Evolutionary conservation across 2,113 vertebrate genomes (phyloP), one percentile per base, ranked within the genome.

Genomic region (Cathartes aura): DNA sequence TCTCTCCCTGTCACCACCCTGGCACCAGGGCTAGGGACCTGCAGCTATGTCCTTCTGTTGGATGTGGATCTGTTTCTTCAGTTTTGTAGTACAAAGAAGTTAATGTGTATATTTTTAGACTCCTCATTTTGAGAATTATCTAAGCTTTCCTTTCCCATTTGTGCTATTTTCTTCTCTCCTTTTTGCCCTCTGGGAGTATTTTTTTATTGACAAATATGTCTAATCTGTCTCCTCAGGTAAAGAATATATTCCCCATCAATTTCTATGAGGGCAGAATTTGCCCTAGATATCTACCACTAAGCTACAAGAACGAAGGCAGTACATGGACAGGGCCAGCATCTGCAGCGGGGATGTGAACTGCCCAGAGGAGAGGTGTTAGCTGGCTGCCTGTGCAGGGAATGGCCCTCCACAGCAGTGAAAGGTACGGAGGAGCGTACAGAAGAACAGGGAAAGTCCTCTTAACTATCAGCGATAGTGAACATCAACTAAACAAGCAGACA

Each of bases 231-330:
- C 30, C 32, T 76, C 50, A 8, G 62, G 30, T n/a, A 14, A 12
- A 34, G n/a, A 32, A 27, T 11, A 12, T 2, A 8, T 24, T 67
- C 45, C 64, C 18, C 30, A 9, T 27, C 43, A 0, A 0, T 42
- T 38, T 23, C 32, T 29, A 2, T 3, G 52, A 5, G 27, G 23
- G 34, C 58, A 22, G 67, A 38, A 29, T 7, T 34, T 27, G 70
- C 42, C 52, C 18, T 1, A 1, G 21, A 0, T 48, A 5, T 5
- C 45, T 17, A 0, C 62, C 34, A 1, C 34, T 5, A 0, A 9
- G 43, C 42, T 9, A 2, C 12, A 2, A 19, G 67, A 19, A 9
- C 1, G 6, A 14, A 30, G 36, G 73, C 16, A 1, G 15, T 3
- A 1, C 6, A 2, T 23, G 60, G 66, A 21, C 19, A 42, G 64